These are phyloP conservation scores for Centropus bengalensis DNA, from an alignment of 2,113 vertebrate genomes.

Conservation along the genomic window DNA sequence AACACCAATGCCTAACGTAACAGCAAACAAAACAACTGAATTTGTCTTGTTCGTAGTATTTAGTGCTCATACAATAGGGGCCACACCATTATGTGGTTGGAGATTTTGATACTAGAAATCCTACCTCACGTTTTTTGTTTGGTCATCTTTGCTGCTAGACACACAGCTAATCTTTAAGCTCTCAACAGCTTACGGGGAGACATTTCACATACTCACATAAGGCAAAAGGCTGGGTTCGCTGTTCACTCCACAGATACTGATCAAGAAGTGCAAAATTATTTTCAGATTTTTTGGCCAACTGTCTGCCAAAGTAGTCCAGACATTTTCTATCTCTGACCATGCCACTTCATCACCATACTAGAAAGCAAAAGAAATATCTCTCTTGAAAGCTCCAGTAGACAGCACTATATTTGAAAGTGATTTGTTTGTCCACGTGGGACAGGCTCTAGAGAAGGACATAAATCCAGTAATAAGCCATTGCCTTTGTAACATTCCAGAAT, in stretches of 20 bases:
- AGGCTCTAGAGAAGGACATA: background rate
- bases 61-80: background rate
- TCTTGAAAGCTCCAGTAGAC: background rate
- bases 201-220: constrained; percentile 85
- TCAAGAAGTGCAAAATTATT: constrained; percentile 98
- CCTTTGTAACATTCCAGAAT: background rate
- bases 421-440: background rate
- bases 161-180: background rate
- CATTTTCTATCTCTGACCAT: constrained; percentile 98
- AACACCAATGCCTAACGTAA: background rate
- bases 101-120: background rate
- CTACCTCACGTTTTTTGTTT: background rate
- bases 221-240: constrained; percentile 98
- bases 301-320: constrained; percentile 97
- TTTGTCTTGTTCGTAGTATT: background rate
- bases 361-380: constrained; percentile 33
- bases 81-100: background rate
- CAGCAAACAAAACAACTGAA: background rate
- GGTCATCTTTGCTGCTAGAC: background rate
- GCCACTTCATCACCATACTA: constrained; percentile 98
- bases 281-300: constrained; percentile 99
- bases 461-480: background rate
- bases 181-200: background rate
- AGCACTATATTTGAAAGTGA: background rate
- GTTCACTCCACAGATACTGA: constrained; percentile 96